Base-by-base conservation (phyloP, 2,113 vertebrate species). In the Pongo abelii region DNA sequence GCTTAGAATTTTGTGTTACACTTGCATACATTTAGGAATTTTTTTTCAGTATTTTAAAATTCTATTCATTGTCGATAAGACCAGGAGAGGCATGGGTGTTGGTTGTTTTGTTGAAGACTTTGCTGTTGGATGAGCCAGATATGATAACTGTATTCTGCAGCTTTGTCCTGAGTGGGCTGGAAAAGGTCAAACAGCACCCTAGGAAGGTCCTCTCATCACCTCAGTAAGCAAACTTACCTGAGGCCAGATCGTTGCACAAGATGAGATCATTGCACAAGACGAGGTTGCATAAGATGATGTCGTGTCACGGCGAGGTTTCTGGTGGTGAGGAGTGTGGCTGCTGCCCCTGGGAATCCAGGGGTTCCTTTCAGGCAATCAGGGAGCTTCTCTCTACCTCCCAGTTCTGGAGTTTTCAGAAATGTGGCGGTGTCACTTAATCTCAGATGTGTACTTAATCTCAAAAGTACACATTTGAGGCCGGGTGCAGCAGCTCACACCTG, bases 121-220 rank as follows among this genome's bases (percentile, higher is more conserved):
- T 35, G 64, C 83, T 43, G 35, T 16, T 10, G 16, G 61, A n/a
- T 8, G 18, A 40, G 69, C 9, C 38, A 32, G 35, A 4, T 1
- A 7, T 0, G 0, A 13, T 35, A 32, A 70, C 10, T 3, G 1
- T 14, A 1, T 4, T 0, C 35, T 6, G 61, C 6, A 13, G 9
- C 84, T 32, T 23, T 18, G 3, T 32, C 23, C 57, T 12, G 2
- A 38, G 12, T 11, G 27, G 79, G 59, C 48, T 13, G 12, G 17
- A 32, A 17, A 5, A 12, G 46, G 78, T 1, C 3, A 40, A 1
- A 20, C 11, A 12, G 23, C 5, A 11, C 55, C 59, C 8, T 3
- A 13, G 5, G 17, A 32, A 57, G 22, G 4, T 23, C 23, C 22
- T 17, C 48, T 4, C 7, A 38, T 23, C 3, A 3, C 61, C 67